Conservation (phyloP, 2,888 invertebrate genomes). For the Ectemnius lituratus region DNA sequence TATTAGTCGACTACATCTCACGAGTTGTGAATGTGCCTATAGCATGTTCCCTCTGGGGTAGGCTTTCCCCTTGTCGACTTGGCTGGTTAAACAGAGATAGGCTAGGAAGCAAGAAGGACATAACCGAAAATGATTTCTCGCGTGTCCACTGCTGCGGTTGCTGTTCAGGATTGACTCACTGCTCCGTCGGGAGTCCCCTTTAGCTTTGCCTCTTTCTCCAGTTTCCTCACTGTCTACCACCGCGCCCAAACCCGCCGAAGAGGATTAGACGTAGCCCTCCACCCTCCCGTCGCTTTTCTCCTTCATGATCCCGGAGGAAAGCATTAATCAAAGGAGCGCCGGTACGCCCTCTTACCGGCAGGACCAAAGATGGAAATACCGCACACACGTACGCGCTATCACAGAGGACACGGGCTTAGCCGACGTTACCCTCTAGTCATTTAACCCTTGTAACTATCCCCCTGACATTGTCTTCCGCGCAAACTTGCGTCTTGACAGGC, state of each 20-base stretch:
- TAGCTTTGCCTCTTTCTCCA: constrained; percentile 42
- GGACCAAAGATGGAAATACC: constrained; percentile 65
- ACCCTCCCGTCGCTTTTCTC: constrained; percentile 1
- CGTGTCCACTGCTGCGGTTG: constrained; percentile 63
- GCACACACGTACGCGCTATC: constrained; percentile 52
- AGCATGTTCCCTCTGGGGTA: constrained; percentile 19
- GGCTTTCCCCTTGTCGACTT: constrained; percentile 20
- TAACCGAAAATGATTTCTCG: constrained; percentile 73
- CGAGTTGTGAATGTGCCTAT: constrained; percentile 44
- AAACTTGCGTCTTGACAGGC: constrained; percentile 8
- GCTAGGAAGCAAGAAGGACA: constrained; percentile 30
- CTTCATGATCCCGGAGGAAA: constrained; percentile 57
- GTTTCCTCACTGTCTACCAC: constrained; percentile 19
- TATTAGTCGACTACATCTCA: constrained; percentile 25
- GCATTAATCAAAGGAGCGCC: constrained; percentile 72
- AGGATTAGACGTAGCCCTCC: constrained; percentile 60
- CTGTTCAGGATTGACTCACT: no score
- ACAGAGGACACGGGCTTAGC: constrained; percentile 43
- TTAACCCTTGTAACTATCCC: constrained; percentile 47
- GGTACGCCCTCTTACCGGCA: constrained; percentile 64
- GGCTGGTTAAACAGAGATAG: constrained; percentile 1
- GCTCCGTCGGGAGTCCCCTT: constrained; percentile 52
- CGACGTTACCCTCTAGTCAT: constrained; percentile 34
- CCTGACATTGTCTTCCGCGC: constrained; percentile 37
- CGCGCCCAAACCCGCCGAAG: constrained; percentile 26